Conservation (phyloP, 92 coral and sea anemone genomes). For the Epizoanthus rinbou region DNA sequence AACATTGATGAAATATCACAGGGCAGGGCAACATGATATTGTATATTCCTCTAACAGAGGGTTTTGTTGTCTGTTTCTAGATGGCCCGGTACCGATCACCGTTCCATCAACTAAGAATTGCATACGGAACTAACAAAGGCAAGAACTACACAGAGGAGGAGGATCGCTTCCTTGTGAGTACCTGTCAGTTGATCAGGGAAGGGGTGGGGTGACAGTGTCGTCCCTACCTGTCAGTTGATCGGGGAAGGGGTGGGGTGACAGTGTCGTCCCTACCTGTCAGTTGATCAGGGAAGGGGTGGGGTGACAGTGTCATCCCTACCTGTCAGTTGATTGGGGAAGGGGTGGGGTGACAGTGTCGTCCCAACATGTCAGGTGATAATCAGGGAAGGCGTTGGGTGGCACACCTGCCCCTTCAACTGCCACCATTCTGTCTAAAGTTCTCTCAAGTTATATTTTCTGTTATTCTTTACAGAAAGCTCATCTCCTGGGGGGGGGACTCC, state of each 20-base stretch:
- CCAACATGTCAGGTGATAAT: not conserved
- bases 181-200: not conserved
- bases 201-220: not conserved
- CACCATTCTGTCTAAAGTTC: too few relatives aligned
- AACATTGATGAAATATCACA: too few relatives aligned
- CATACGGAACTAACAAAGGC: conserved; percentile 98
- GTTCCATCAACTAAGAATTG: conserved; percentile 97
- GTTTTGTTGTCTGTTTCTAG: conserved; percentile 37
- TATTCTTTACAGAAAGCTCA: too few relatives aligned
- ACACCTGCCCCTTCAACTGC: too few relatives aligned
- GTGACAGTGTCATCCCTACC: not conserved
- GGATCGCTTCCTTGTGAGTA: conserved; percentile 95
- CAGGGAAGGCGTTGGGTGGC: not conserved
- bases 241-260: not conserved
- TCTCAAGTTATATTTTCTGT: too few relatives aligned
- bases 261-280: not conserved
- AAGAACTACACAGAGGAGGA: conserved; percentile 99
- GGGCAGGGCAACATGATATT: too few relatives aligned
- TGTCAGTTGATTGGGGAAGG: not conserved
- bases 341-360: not conserved
- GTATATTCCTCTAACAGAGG: too few relatives aligned
- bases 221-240: not conserved
- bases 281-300: not conserved
- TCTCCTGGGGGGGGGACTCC: too few relatives aligned
- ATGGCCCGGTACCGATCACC: conserved; percentile 99